Evolutionary conservation across 2,888 invertebrate species (phyloP).

Genomic region (Blastobasis adustella): DNA sequence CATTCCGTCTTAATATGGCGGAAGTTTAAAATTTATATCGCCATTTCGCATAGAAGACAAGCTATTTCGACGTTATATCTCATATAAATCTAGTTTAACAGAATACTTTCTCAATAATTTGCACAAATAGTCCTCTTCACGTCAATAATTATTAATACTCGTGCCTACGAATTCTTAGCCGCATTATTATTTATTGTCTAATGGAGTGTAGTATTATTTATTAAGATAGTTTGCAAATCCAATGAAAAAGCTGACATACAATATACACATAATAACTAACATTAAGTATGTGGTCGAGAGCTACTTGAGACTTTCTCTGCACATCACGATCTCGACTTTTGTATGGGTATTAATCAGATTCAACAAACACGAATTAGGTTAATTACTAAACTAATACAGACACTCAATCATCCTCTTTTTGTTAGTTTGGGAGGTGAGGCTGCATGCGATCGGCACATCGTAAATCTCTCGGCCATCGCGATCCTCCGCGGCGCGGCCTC

Average conservation of each 20-base stretch:
- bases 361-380: constrained; percentile 25
- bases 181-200: neutral
- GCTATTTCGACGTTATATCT: neutral
- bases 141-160: too few relatives aligned
- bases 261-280: too few relatives aligned
- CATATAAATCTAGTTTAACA: too few relatives aligned
- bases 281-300: neutral
- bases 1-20: neutral
- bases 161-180: too few relatives aligned
- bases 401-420: constrained; percentile 30
- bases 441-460: constrained; percentile 20
- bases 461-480: constrained; percentile 35
- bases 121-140: too few relatives aligned
- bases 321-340: neutral
- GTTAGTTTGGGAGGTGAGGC: constrained; percentile 30
- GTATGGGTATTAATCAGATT: constrained; percentile 14
- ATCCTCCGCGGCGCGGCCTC: constrained; percentile 26
- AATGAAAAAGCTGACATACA: too few relatives aligned
- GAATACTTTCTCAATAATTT: too few relatives aligned
- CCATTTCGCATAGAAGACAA: neutral
- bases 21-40: constrained; percentile 5
- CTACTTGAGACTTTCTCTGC: constrained; percentile 2
- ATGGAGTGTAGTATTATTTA: too few relatives aligned
- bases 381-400: constrained; percentile 32
- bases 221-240: too few relatives aligned